Percentiles rank a stretch among this genome's conserved stretches.
These are phyloP conservation scores for Seriola quinqueradiata DNA, from an alignment of 2,113 vertebrate genomes.

Conservation along the genomic window DNA sequence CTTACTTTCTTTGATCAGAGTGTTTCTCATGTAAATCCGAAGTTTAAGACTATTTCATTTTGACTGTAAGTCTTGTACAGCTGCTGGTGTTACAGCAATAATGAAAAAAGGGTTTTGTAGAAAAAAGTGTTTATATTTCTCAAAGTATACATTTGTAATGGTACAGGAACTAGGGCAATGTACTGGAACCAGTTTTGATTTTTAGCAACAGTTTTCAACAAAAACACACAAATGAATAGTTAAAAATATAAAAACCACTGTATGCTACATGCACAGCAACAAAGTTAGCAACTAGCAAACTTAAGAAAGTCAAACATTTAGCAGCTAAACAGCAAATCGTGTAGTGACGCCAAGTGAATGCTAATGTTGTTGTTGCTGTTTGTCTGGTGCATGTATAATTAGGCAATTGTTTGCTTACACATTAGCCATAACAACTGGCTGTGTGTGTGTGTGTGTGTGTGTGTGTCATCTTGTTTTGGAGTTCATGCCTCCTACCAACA, in stretches of 20 bases:
- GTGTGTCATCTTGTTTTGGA: background rate
- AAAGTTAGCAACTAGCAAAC: background rate
- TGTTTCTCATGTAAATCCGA: background rate
- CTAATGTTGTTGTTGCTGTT: background rate
- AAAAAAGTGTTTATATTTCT: background rate
- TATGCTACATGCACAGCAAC: background rate
- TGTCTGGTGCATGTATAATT: background rate
- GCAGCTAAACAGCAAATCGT: no score
- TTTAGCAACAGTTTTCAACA: background rate
- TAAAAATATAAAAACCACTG: background rate
- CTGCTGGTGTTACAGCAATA: no score
- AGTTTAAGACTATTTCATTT: no score
- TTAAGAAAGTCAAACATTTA: background rate
- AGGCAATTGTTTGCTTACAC: background rate
- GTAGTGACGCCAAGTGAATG: background rate
- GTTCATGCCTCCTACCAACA: background rate
- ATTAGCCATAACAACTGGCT: background rate
- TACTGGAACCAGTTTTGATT: background rate
- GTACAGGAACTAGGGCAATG: background rate
- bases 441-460: no score
- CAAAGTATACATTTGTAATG: background rate
- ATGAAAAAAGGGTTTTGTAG: no score
- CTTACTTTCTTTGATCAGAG: background rate
- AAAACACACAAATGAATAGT: background rate
- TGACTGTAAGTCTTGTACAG: no score